These are phyloP conservation scores for Girardinichthys multiradiatus DNA, from an alignment of 2,113 vertebrate species.

Conservation along the genomic window DNA sequence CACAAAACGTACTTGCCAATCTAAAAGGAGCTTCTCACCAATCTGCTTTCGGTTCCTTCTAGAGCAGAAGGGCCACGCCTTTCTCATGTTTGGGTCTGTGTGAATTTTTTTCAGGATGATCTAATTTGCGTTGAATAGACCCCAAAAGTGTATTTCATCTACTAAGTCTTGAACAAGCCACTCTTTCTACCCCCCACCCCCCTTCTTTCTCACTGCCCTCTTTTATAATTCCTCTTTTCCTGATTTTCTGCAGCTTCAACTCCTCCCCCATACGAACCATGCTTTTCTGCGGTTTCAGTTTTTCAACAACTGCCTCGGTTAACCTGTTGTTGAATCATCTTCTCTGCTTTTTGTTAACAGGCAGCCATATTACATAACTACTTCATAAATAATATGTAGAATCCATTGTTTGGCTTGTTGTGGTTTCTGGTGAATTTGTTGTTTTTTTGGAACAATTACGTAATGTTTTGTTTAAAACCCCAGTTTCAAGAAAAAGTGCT, in stretches of 20 bases:
- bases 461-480: slow-evolving; percentile 49
- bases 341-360: slow-evolving; percentile 22
- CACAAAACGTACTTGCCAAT: slow-evolving; percentile 36
- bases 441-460: slow-evolving; percentile 32
- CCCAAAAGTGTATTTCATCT: slow-evolving; percentile 15
- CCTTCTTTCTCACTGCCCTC: not conserved
- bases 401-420: slow-evolving; percentile 35
- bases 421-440: slow-evolving; percentile 44
- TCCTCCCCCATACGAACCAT: slow-evolving; percentile 7
- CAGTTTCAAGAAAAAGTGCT: slow-evolving; percentile 12
- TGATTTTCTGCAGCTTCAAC: slow-evolving; percentile 9
- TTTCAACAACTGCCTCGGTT: slow-evolving; percentile 25
- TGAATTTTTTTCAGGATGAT: slow-evolving; percentile 17
- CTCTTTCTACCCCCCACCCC: not conserved
- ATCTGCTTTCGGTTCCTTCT: slow-evolving; percentile 35
- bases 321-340: slow-evolving; percentile 13
- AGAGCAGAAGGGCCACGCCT: slow-evolving; percentile 39
- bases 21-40: slow-evolving; percentile 40
- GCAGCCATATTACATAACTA: slow-evolving; percentile 34
- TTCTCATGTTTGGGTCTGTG: slow-evolving; percentile 36
- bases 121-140: slow-evolving; percentile 13
- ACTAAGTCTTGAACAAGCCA: slow-evolving; percentile 1
- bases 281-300: slow-evolving; percentile 25
- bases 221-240: slow-evolving; percentile 9
- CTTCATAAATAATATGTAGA: slow-evolving; percentile 24